Evolutionary conservation across 2,888 invertebrate species (phyloP), one percentile per base, ranked within the genome.

Genomic region (Zygothrica quintamaculata): DNA sequence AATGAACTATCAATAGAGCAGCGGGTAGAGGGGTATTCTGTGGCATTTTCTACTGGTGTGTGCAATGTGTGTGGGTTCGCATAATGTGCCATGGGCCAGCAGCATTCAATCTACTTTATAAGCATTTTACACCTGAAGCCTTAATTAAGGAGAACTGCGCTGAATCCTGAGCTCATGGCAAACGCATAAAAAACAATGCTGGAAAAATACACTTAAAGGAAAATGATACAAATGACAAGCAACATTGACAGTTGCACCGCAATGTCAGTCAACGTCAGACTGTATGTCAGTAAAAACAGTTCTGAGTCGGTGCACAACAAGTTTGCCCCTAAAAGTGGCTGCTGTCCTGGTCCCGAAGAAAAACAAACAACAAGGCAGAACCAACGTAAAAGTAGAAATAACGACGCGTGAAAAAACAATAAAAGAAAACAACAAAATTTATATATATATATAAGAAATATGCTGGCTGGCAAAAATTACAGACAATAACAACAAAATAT

Each of bases 181-280:
- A 56, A 70, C 65, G 39, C 48, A 22, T 33, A 11, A 12, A 37
- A n/a, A 3, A 13, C 22, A n/a, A 11, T 8, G 8, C 8, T 39
- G 25, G 52, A 26, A 18, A 65, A 40, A 55, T 42, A n/a, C n/a
- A n/a, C n/a, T n/a, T n/a, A n/a, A n/a, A n/a, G n/a, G n/a, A 47
- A 57, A 58, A 67, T 65, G 56, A 57, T 57, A 55, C 58, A 65
- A 74, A 65, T 48, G 61, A 12, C 48, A 36, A 39, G 50, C 39
- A 70, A 60, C 65, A 68, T 71, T 72, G 74, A 74, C 74, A 77
- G 74, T 79, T 77, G 77, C 64, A 55, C 65, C 55, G 77, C 72
- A 77, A 78, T 87, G 84, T 88, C 84, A 84, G 72, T 84, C 88
- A 87, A 82, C 87, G 86, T 84, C 87, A 86, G 76, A 69, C 55